Evolutionary conservation across 2,113 vertebrate species (phyloP).

Genomic region (Ahaetulla prasina): DNA sequence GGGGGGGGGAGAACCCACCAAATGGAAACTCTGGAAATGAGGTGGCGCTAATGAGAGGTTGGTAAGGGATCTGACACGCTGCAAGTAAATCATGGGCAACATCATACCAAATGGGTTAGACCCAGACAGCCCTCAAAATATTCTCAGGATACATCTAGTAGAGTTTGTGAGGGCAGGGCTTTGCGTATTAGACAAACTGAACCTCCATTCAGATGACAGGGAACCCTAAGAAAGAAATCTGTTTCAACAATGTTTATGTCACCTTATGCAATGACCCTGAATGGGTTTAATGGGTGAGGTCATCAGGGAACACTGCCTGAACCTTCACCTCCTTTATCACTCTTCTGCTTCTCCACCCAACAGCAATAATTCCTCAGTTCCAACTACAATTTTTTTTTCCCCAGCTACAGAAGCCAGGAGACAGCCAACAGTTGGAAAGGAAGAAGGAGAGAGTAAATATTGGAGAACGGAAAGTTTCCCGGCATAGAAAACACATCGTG

Average conservation of each 20-base stretch:
- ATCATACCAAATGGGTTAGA: neutral
- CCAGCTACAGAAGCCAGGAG: neutral
- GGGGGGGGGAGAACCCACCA: neutral
- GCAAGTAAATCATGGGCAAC: neutral
- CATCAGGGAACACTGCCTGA: neutral
- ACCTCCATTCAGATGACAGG: neutral
- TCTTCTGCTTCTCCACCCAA: neutral
- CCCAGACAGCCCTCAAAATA: neutral
- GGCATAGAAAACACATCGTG: neutral
- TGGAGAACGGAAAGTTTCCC: neutral
- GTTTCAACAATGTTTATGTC: neutral
- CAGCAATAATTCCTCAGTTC: neutral
- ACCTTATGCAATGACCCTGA: neutral
- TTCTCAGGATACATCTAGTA: neutral
- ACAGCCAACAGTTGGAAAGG: neutral
- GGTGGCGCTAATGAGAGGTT: neutral
- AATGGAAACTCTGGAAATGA: neutral
- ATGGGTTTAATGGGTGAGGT: neutral
- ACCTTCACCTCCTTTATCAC: neutral
- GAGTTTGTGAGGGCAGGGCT: neutral
- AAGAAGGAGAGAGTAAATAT: neutral
- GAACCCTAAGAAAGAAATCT: neutral
- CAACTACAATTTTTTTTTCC: neutral
- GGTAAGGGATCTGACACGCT: neutral
- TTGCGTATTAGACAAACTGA: neutral